Percentiles rank a stretch among this genome's conserved stretches.
phyloP scores from a whole-genome alignment of 1,140 invertebrate species.

The Danaus plexippus region DNA sequence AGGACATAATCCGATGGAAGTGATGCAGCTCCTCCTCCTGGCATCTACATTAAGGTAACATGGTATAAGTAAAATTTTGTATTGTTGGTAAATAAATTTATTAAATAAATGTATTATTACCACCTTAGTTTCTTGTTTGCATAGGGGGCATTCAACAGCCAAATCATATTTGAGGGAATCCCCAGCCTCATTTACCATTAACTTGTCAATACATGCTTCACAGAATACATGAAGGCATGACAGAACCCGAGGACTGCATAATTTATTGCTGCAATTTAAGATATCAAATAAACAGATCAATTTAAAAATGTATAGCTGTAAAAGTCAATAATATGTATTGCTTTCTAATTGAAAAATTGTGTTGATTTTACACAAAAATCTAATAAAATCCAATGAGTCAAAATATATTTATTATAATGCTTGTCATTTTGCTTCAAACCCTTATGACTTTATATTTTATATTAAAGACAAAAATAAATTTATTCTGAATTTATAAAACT shows the following conservation, averaged over 20 bases:
- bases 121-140: constrained; percentile 87
- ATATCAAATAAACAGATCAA: constrained; percentile 5
- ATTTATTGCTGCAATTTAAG: constrained; percentile 75
- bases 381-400: too few relatives aligned
- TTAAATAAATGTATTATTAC: constrained; percentile 23
- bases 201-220: constrained; percentile 87
- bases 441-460: too few relatives aligned
- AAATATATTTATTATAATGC: too few relatives aligned
- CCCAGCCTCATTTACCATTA: constrained; percentile 79
- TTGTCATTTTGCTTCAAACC: too few relatives aligned
- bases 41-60: constrained; percentile 64
- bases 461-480: too few relatives aligned
- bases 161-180: constrained; percentile 74
- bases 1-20: constrained; percentile 87
- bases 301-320: not conserved
- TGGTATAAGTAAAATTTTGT: constrained; percentile 15
- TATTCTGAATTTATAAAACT: too few relatives aligned
- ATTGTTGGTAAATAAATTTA: constrained; percentile 7
- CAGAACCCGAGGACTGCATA: constrained; percentile 86
- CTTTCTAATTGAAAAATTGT: too few relatives aligned
- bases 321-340: too few relatives aligned
- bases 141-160: constrained; percentile 80
- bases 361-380: too few relatives aligned
- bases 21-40: constrained; percentile 79
- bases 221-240: constrained; percentile 95